Conservation (phyloP, 2,797 vertebrate species). For the Austrolebias charrua region DNA sequence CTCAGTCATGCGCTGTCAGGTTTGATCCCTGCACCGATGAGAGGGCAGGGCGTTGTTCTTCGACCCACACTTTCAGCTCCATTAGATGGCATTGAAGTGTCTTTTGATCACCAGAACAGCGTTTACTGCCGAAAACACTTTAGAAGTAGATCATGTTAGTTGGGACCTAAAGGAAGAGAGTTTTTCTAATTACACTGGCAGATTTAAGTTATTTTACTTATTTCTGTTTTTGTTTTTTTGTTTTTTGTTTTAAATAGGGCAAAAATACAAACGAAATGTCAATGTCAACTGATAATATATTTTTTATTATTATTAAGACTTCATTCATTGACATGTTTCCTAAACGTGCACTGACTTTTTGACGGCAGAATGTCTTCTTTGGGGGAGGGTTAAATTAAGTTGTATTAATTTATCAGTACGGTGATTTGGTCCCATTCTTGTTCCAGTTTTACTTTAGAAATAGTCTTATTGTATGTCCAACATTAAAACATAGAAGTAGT, state of each 20-base stretch:
- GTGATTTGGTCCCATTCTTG: too few relatives aligned
- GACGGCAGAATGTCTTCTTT: background rate
- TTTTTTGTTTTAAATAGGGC: too few relatives aligned
- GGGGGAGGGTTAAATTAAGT: too few relatives aligned
- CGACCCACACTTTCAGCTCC: background rate
- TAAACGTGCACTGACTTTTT: slow-evolving; percentile 14
- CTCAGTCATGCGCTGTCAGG: background rate
- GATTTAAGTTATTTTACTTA: too few relatives aligned
- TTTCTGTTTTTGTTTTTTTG: too few relatives aligned
- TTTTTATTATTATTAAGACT: background rate
- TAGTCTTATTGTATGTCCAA: background rate
- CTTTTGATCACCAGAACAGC: slow-evolving; percentile 1
- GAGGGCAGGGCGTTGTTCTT: background rate
- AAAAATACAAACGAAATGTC: background rate
- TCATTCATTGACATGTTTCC: background rate
- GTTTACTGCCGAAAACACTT: background rate
- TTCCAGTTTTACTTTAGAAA: background rate
- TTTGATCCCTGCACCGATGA: background rate
- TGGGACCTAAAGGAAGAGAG: slow-evolving; percentile 9
- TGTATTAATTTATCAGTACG: too few relatives aligned
- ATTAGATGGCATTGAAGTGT: background rate
- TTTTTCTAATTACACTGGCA: slow-evolving; percentile 1
- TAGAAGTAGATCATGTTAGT: slow-evolving; percentile 1
- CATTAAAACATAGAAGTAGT: background rate
- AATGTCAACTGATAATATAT: background rate